Conservation (phyloP, 2,888 invertebrate species). For the Serripes groenlandicus region DNA sequence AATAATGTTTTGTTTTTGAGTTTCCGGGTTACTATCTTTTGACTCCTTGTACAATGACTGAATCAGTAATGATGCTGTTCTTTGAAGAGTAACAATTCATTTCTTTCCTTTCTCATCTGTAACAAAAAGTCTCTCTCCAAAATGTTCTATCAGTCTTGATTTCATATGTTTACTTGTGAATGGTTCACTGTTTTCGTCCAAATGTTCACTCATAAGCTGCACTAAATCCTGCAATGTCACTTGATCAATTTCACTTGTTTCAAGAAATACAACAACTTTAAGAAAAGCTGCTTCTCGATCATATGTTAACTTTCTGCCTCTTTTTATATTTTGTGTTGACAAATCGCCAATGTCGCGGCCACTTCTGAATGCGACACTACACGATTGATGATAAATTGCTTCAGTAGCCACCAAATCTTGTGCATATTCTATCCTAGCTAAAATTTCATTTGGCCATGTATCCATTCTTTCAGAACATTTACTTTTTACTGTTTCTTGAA, state of each 20-base stretch:
- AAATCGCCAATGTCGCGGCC: too few species aligned
- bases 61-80: constrained; percentile 47
- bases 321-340: too few species aligned
- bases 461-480: constrained; percentile 29
- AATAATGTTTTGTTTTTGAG: constrained; percentile 56
- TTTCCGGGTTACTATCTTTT: constrained; percentile 40
- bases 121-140: constrained; percentile 64
- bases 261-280: too few species aligned
- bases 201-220: too few species aligned
- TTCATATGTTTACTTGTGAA: constrained; percentile 27
- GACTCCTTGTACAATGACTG: constrained; percentile 51
- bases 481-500: background rate
- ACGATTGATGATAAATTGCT: constrained; percentile 66
- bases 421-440: constrained; percentile 36
- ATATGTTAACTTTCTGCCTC: too few species aligned
- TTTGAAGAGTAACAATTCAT: constrained; percentile 57
- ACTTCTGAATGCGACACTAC: constrained; percentile 64
- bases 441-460: constrained; percentile 36
- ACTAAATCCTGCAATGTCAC: too few species aligned
- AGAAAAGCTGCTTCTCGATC: too few species aligned
- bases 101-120: constrained; percentile 56
- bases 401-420: constrained; percentile 67
- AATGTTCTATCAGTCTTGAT: constrained; percentile 48
- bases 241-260: too few species aligned
- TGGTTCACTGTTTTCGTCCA: constrained; percentile 24